phyloP scores from a whole-genome alignment of 2,888 invertebrate species.

The Ptychoptera albimana region DNA sequence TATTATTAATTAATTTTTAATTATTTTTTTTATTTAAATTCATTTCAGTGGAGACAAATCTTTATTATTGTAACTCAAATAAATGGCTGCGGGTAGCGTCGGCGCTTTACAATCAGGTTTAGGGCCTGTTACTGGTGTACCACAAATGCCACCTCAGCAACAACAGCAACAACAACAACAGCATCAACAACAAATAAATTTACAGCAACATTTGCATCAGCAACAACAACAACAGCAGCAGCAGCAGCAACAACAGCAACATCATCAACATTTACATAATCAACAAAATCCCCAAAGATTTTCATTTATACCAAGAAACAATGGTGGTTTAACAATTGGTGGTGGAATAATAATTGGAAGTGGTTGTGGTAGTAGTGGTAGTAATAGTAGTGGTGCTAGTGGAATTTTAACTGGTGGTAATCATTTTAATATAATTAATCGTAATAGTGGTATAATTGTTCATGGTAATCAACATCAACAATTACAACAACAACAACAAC shows the following conservation, averaged over 20 bases:
- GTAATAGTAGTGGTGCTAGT: too few relatives aligned
- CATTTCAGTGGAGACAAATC: neutral
- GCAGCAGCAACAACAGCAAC: too few relatives aligned
- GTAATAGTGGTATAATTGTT: too few relatives aligned
- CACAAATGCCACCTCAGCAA: neutral
- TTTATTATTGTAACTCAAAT: neutral
- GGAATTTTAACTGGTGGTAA: too few relatives aligned
- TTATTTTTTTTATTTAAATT: neutral
- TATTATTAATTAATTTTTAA: neutral
- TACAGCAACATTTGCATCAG: neutral
- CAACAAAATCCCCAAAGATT: too few relatives aligned
- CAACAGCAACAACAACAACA: neutral
- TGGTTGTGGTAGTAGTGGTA: too few relatives aligned
- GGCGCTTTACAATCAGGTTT: constrained; percentile 22
- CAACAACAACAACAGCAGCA: too few relatives aligned
- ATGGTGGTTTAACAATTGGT: too few relatives aligned
- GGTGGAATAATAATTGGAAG: too few relatives aligned
- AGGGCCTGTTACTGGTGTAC: constrained; percentile 6
- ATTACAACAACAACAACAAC: neutral
- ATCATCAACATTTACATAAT: too few relatives aligned
- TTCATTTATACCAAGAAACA: too few relatives aligned
- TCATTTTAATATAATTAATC: too few relatives aligned
- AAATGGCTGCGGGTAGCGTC: constrained; percentile 31
- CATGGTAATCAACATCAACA: neutral
- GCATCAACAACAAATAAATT: neutral